phyloP scores from a whole-genome alignment of 2,797 vertebrate species.

The Chlorospingus semifuscus region DNA sequence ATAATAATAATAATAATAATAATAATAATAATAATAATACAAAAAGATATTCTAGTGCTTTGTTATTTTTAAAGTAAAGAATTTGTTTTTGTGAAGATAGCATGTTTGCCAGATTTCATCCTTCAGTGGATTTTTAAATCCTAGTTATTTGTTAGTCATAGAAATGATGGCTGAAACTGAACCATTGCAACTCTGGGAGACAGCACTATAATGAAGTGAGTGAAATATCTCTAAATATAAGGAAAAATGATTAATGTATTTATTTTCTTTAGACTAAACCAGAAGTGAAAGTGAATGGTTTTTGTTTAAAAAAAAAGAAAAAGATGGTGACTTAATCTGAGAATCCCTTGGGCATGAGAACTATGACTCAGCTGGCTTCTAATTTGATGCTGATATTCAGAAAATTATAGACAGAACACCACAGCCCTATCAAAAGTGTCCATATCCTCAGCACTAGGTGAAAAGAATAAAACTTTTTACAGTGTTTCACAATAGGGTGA shows the following conservation, averaged over 20 bases:
- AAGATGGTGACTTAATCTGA: not conserved
- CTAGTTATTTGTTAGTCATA: constrained; percentile 35
- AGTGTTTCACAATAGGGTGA: constrained; percentile 45
- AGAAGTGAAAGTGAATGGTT: not conserved
- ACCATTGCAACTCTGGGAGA: not conserved
- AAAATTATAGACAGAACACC: constrained; percentile 62
- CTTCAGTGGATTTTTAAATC: constrained; percentile 18
- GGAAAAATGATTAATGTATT: not conserved
- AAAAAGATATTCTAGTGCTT: not conserved
- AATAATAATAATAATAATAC: too few relatives aligned
- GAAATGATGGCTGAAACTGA: not conserved
- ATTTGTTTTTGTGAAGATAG: not conserved
- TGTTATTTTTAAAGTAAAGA: not conserved
- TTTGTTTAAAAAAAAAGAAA: not conserved
- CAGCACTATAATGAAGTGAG: constrained; percentile 14
- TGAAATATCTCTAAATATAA: not conserved
- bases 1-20: not conserved
- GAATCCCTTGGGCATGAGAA: constrained; percentile 43
- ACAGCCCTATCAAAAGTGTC: constrained; percentile 47
- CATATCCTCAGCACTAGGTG: constrained; percentile 44
- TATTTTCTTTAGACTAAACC: not conserved
- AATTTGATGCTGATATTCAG: constrained; percentile 41
- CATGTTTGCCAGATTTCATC: not conserved
- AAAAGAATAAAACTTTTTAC: constrained; percentile 66
- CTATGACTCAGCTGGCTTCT: constrained; percentile 8